These are phyloP conservation scores for Iphiclides podalirius DNA, from an alignment of 2,888 invertebrate species.

Conservation along the genomic window DNA sequence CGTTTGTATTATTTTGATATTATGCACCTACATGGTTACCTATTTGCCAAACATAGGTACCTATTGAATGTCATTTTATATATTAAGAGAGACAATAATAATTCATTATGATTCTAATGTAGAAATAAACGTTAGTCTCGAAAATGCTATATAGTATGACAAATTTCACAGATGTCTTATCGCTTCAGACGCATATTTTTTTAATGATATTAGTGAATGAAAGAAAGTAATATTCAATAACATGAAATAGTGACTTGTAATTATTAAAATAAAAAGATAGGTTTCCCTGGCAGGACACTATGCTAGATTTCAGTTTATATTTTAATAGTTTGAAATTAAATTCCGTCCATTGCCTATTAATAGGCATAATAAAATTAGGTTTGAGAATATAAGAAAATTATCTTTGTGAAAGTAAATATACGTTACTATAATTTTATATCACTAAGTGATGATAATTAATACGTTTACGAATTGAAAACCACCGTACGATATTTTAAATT, in stretches of 20 bases:
- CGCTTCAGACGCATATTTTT: not conserved
- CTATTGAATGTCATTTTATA: not conserved
- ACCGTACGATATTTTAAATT: conserved; percentile 32
- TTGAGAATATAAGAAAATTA: conserved; percentile 39
- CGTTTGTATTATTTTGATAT: conserved; percentile 14
- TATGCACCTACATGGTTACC: conserved; percentile 10
- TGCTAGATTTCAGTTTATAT: conserved; percentile 4
- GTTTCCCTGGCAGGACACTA: conserved; percentile 13
- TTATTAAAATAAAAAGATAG: too few relatives aligned
- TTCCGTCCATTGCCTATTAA: conserved; percentile 38
- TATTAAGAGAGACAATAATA: not conserved
- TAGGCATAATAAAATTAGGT: conserved; percentile 48
- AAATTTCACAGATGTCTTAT: not conserved
- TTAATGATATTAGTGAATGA: too few relatives aligned
- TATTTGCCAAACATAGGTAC: not conserved
- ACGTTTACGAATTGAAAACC: conserved; percentile 41
- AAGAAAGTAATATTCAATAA: not conserved
- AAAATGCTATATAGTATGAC: not conserved
- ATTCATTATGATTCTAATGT: not conserved
- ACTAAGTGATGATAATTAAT: conserved; percentile 53
- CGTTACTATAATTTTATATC: conserved; percentile 52
- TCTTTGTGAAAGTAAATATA: conserved; percentile 66
- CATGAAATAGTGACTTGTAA: too few relatives aligned
- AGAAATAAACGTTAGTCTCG: not conserved
- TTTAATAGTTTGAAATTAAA: conserved; percentile 16